Conservation (phyloP, 2,113 vertebrate species). For the Catharus fuscescens region DNA sequence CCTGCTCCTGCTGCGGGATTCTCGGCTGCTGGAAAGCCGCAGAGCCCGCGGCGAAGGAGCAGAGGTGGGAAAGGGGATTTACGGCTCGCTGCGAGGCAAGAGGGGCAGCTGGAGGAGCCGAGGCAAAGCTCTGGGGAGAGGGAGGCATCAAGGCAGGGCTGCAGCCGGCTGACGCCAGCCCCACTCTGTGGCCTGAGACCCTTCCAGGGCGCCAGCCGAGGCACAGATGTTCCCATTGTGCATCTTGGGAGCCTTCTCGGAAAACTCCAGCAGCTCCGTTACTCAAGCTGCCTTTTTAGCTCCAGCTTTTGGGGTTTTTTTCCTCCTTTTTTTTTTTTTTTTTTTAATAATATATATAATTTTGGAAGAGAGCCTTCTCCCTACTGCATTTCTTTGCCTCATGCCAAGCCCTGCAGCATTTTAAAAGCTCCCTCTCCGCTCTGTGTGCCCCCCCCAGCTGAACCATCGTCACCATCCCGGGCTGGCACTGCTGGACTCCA, state of each 20-base stretch:
- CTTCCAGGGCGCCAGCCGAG: conserved; percentile 59
- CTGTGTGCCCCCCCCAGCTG: rapidly evolving
- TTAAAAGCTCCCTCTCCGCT: neutral
- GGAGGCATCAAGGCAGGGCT: conserved; percentile 15
- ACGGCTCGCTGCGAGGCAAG: neutral
- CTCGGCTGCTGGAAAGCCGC: neutral
- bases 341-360: neutral
- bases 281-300: conserved; percentile 35
- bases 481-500: neutral
- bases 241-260: conserved; percentile 64
- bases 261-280: conserved; percentile 53
- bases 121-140: conserved; percentile 14
- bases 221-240: conserved; percentile 74
- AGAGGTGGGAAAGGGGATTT: conserved; percentile 36
- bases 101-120: neutral
- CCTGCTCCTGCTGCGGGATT: neutral
- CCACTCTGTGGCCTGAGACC: conserved; percentile 55
- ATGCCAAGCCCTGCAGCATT: neutral
- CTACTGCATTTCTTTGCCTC: neutral
- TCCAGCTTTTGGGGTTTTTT: neutral
- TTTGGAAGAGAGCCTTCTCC: neutral
- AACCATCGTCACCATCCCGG: neutral
- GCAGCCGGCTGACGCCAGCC: conserved; percentile 61
- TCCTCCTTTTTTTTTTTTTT: rapidly evolving
- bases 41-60: neutral